Conservation (phyloP, 2,888 invertebrate species). For the Macrosoma leucophasiata region DNA sequence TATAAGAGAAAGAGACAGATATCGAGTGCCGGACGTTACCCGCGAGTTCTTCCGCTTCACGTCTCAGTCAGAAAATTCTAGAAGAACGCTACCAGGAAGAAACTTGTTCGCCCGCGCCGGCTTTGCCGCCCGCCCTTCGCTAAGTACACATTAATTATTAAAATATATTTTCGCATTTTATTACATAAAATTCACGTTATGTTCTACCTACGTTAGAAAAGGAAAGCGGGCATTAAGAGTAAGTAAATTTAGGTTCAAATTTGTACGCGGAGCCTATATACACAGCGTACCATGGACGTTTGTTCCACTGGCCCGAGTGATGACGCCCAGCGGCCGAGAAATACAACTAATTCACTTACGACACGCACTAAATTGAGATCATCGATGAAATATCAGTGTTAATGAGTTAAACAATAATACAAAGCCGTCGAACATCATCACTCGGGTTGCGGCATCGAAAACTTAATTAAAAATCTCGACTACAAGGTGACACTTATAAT, state of each 20-base stretch:
- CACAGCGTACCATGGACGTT: slow-evolving; percentile 75
- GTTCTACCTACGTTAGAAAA: slow-evolving; percentile 74
- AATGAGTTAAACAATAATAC: slow-evolving; percentile 21
- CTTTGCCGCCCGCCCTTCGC: slow-evolving; percentile 68
- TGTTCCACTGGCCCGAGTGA: slow-evolving; percentile 52
- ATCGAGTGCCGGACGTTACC: slow-evolving; percentile 10
- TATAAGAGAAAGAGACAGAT: slow-evolving; percentile 27
- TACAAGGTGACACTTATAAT: slow-evolving; percentile 70
- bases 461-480: slow-evolving; percentile 64
- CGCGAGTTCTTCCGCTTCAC: slow-evolving; percentile 16
- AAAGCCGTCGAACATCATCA: slow-evolving; percentile 40
- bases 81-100: slow-evolving; percentile 36
- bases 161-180: slow-evolving; percentile 75
- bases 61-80: slow-evolving; percentile 27
- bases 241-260: slow-evolving; percentile 67
- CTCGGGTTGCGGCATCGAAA: slow-evolving; percentile 54
- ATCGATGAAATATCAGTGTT: slow-evolving; percentile 34
- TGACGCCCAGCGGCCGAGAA: slow-evolving; percentile 35
- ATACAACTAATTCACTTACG: slow-evolving; percentile 37
- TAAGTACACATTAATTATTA: slow-evolving; percentile 75
- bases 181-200: slow-evolving; percentile 76
- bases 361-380: slow-evolving; percentile 50
- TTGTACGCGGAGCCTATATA: slow-evolving; percentile 73
- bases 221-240: slow-evolving; percentile 67
- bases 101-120: slow-evolving; percentile 68